Conservation (phyloP, 2,113 vertebrate genomes). For the Hydropotes inermis region DNA sequence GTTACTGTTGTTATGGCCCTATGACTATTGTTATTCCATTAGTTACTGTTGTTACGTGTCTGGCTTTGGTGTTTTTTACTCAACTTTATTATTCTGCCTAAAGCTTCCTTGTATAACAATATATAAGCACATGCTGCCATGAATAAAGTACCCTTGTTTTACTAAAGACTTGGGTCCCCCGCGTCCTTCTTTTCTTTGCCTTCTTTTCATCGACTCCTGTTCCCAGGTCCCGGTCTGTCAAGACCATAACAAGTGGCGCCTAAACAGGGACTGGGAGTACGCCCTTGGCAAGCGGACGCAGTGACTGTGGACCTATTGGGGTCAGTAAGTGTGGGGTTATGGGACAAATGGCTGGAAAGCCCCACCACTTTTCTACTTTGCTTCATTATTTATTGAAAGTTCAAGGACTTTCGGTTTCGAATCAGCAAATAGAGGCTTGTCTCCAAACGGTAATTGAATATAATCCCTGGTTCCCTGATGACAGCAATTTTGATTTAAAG, state of each 20-base stretch:
- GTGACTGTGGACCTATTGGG: neutral
- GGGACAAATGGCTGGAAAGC: neutral
- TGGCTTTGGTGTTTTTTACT: neutral
- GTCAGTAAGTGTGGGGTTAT: rapidly evolving
- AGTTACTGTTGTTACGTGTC: neutral
- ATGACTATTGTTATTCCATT: neutral
- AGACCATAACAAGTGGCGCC: neutral
- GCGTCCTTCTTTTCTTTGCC: neutral
- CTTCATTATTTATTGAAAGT: neutral
- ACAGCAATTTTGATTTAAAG: neutral
- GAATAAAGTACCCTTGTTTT: neutral
- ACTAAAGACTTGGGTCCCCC: neutral
- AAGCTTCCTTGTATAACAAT: neutral
- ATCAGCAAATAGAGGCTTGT: neutral
- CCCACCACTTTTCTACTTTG: neutral
- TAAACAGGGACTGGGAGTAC: neutral
- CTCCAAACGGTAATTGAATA: neutral
- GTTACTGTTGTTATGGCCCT: neutral
- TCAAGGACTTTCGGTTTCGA: neutral
- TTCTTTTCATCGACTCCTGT: neutral
- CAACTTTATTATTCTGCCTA: neutral
- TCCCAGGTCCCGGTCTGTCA: neutral
- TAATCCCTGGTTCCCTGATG: neutral
- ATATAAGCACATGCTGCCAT: neutral
- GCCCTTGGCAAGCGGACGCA: neutral